phyloP scores from a whole-genome alignment of 2,113 vertebrate genomes.

The Myotis yumanensis region DNA sequence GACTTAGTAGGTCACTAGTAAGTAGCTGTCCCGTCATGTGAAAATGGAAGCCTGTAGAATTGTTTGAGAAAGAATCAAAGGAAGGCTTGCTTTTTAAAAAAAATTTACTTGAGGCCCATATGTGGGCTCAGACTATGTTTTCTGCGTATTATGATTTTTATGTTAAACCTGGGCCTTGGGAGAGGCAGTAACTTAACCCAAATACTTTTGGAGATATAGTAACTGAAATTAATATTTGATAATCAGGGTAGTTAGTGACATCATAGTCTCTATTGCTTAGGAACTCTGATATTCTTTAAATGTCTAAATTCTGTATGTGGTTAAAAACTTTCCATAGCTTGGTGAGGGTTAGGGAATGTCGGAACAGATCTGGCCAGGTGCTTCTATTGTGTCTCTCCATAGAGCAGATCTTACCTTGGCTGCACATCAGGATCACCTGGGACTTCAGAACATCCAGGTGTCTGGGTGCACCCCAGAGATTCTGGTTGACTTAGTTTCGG shows the following conservation, averaged over 20 bases:
- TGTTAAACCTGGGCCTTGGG: not conserved
- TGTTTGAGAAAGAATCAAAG: conserved; percentile 21
- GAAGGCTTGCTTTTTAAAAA: not conserved
- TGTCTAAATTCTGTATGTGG: not conserved
- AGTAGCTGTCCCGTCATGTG: not conserved
- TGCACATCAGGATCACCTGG: not conserved
- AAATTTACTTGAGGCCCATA: not conserved
- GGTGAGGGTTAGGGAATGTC: not conserved
- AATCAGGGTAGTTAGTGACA: not conserved
- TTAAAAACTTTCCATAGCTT: not conserved
- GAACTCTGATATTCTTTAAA: not conserved
- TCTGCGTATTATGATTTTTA: conserved; percentile 19
- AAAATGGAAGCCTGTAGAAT: conserved; percentile 23
- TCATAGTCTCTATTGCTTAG: not conserved
- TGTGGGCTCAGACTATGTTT: not conserved
- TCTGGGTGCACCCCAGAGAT: not conserved
- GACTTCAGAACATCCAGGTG: not conserved
- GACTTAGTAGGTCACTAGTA: not conserved
- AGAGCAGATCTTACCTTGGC: not conserved
- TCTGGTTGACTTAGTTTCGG: not conserved
- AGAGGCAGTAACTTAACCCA: not conserved
- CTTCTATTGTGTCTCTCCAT: not conserved
- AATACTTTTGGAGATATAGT: not conserved
- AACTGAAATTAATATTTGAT: conserved; percentile 4
- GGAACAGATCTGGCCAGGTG: not conserved